Conservation (phyloP, 2,797 vertebrate genomes). For the Cyclopterus lumpus region DNA sequence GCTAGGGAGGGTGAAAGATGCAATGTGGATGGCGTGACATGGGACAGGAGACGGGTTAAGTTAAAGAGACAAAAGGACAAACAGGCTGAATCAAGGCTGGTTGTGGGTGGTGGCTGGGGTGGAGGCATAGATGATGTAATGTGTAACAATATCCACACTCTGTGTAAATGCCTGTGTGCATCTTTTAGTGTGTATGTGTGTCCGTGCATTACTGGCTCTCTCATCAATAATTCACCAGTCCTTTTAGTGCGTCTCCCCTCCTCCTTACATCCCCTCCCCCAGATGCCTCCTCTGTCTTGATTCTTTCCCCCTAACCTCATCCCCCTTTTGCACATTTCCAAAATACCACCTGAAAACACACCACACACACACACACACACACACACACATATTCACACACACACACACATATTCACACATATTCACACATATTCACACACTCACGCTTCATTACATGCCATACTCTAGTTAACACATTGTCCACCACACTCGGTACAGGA, state of each 20-base stretch:
- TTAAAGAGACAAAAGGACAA: conserved; percentile 45
- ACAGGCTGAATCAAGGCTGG: conserved; percentile 50
- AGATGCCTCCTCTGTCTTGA: conserved; percentile 58
- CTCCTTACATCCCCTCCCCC: conserved; percentile 58
- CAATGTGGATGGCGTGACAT: conserved; percentile 1
- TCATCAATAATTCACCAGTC: conserved; percentile 92
- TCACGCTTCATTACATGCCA: background rate
- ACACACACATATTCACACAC: background rate
- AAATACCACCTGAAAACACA: conserved; percentile 24
- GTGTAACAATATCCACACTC: conserved; percentile 84
- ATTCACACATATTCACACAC: background rate
- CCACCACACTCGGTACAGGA: background rate
- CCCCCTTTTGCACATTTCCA: conserved; percentile 20
- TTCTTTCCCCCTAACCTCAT: conserved; percentile 55
- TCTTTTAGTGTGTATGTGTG: conserved; percentile 67
- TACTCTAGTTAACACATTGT: conserved; percentile 12
- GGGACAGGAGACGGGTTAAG: conserved; percentile 46
- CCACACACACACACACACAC: conserved; percentile 7
- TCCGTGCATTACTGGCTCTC: conserved; percentile 79
- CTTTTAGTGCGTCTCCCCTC: conserved; percentile 80
- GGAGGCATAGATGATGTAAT: conserved; percentile 84
- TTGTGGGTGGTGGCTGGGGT: conserved; percentile 61
- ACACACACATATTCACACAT: background rate
- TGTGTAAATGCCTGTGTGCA: conserved; percentile 77
- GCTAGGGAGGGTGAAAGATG: conserved; percentile 7